Percentiles rank a stretch among this genome's conserved stretches.
Conservation (phyloP, 92 coral and sea anemone species). For the Pocillopora meandrina region DNA sequence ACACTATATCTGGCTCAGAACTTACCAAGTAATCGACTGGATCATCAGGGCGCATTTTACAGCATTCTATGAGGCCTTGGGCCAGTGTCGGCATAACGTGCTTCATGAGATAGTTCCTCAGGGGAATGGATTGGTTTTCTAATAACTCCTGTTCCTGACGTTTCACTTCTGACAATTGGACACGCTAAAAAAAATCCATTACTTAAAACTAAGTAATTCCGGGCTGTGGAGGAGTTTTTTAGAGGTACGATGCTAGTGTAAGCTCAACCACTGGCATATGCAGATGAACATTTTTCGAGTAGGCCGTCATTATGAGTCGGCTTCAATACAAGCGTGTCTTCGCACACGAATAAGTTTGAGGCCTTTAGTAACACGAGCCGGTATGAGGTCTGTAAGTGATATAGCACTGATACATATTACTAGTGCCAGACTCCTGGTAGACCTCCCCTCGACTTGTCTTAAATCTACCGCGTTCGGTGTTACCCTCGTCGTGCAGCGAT, state of each 20-base stretch:
- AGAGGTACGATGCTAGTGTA: background rate
- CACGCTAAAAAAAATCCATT: conserved; percentile 47
- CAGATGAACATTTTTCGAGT: too few species aligned
- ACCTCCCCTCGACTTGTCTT: too few species aligned
- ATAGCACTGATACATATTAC: too few species aligned
- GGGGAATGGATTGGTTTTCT: conserved; percentile 95
- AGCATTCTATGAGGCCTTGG: conserved; percentile 93
- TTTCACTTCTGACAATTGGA: conserved; percentile 88
- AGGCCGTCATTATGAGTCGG: too few species aligned
- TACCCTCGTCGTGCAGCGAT: too few species aligned
- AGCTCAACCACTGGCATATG: background rate
- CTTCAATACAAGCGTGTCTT: too few species aligned
- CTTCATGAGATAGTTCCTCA: conserved; percentile 98
- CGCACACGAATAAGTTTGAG: too few species aligned
- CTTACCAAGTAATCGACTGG: conserved; percentile 97
- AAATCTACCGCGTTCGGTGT: too few species aligned
- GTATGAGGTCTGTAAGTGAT: too few species aligned
- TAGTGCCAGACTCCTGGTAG: too few species aligned
- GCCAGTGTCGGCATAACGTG: conserved; percentile 99
- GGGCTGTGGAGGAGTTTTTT: too few species aligned
- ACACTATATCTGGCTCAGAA: background rate
- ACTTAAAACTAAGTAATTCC: background rate
- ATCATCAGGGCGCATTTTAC: conserved; percentile 94
- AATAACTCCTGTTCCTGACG: conserved; percentile 91
- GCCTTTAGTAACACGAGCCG: too few species aligned